Percentiles rank a stretch among this genome's conserved stretches.
Evolutionary conservation across 2,888 invertebrate species (phyloP).

Genomic region (Dicyrtoma fusca): DNA sequence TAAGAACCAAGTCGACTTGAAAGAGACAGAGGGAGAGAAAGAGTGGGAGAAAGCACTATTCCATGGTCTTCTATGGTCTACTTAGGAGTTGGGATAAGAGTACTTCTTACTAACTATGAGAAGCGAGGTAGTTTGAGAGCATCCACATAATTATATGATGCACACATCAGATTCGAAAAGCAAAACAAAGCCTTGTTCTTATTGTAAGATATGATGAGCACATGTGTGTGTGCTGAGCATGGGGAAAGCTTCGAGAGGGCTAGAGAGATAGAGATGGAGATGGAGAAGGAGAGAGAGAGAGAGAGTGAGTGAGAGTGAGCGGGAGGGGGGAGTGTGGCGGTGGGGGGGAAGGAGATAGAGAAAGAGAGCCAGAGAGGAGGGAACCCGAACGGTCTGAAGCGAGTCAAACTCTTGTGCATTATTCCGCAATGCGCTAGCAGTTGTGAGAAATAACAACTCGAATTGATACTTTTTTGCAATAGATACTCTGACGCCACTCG

Average conservation of each 20-base stretch:
- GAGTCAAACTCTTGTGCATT: constrained; percentile 23
- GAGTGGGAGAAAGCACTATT: not conserved
- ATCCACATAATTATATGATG: not conserved
- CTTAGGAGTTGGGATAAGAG: not conserved
- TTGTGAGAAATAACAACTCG: constrained; percentile 38
- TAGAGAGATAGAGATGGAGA: not conserved
- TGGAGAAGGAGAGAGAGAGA: not conserved
- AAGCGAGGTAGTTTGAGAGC: not conserved
- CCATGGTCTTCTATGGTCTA: not conserved
- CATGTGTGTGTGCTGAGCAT: constrained; percentile 11
- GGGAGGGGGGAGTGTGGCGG: not conserved
- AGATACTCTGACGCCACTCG: constrained; percentile 33
- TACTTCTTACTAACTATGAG: not conserved
- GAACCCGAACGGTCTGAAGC: constrained; percentile 11
- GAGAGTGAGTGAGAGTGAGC: not conserved
- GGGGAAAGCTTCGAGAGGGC: not conserved
- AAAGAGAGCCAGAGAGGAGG: constrained; percentile 14
- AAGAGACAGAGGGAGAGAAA: not conserved
- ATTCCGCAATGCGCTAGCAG: constrained; percentile 40
- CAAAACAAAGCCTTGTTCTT: constrained; percentile 6
- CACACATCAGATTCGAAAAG: constrained; percentile 1
- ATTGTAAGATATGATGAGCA: constrained; percentile 10
- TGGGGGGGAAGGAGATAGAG: not conserved
- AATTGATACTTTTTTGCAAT: constrained; percentile 38
- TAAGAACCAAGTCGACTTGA: not conserved